phyloP scores from a whole-genome alignment of 2,888 invertebrate species.

The Cenopis cana region DNA sequence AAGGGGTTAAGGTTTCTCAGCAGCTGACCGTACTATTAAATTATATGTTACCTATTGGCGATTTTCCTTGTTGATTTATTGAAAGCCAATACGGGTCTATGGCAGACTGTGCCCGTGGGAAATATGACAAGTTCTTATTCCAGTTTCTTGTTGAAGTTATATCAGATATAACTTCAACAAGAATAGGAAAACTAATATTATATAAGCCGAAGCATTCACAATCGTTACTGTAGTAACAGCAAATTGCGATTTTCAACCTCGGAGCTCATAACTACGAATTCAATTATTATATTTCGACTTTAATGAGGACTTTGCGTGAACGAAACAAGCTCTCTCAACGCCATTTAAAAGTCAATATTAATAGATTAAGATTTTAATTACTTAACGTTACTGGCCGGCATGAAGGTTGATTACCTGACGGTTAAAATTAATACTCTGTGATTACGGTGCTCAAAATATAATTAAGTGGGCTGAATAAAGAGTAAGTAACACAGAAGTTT shows the following conservation, averaged over 20 bases:
- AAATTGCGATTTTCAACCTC: slow-evolving; percentile 27
- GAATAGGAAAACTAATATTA: no score
- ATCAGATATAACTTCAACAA: no score
- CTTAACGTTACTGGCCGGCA: slow-evolving; percentile 19
- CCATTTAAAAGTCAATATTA: slow-evolving; percentile 45
- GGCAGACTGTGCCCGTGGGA: no score
- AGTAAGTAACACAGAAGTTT: not conserved
- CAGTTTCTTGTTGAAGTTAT: no score
- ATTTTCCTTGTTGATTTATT: no score
- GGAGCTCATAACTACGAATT: slow-evolving; percentile 31
- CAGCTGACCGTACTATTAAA: no score
- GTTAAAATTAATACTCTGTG: slow-evolving; percentile 40
- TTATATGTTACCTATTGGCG: no score
- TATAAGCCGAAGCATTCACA: not conserved
- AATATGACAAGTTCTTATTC: no score
- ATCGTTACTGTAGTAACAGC: not conserved
- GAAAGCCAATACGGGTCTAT: no score
- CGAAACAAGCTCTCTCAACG: slow-evolving; percentile 41
- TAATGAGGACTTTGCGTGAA: slow-evolving; percentile 43
- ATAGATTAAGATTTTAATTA: slow-evolving; percentile 44
- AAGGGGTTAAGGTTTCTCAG: no score
- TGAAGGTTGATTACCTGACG: slow-evolving; percentile 37
- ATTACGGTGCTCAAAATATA: slow-evolving; percentile 41
- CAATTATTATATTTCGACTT: slow-evolving; percentile 35
- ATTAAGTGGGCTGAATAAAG: slow-evolving; percentile 21